Conservation (phyloP, 2,113 vertebrate genomes). For the Oceanites oceanicus region DNA sequence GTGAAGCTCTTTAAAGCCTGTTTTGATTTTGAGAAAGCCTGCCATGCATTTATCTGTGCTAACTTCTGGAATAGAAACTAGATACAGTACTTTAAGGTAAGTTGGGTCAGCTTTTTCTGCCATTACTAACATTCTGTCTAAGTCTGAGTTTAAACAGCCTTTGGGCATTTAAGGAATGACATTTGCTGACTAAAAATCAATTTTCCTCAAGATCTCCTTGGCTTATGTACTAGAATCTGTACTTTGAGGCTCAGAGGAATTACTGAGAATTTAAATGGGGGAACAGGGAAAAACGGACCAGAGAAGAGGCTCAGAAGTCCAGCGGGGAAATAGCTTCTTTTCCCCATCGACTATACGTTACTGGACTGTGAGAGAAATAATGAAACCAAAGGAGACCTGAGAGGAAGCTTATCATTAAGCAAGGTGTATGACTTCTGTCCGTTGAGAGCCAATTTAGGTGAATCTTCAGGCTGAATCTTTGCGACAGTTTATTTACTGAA, state of each 20-base stretch:
- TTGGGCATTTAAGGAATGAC: slow-evolving; percentile 38
- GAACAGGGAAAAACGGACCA: not conserved
- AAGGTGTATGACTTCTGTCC: not conserved
- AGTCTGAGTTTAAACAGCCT: slow-evolving; percentile 26
- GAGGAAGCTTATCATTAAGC: not conserved
- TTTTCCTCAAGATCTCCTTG: slow-evolving; percentile 40
- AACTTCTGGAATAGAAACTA: not conserved
- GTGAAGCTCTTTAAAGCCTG: not conserved
- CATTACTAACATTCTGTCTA: not conserved
- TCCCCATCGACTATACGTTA: not conserved
- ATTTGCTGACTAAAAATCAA: slow-evolving; percentile 51
- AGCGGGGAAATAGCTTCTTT: not conserved
- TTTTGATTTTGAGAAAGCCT: not conserved
- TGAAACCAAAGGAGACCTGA: slow-evolving; percentile 36
- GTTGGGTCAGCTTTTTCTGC: not conserved
- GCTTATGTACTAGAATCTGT: not conserved
- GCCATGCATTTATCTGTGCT: not conserved
- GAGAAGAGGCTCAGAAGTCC: not conserved
- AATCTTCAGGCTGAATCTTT: not conserved
- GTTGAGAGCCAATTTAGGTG: slow-evolving; percentile 24
- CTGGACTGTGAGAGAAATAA: not conserved
- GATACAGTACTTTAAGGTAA: not conserved
- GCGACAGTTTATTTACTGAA: not conserved
- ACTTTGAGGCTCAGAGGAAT: slow-evolving; percentile 25
- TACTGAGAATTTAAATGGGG: not conserved